Conservation (phyloP, 2,797 vertebrate genomes). For the Philypnodon macrostomus region DNA sequence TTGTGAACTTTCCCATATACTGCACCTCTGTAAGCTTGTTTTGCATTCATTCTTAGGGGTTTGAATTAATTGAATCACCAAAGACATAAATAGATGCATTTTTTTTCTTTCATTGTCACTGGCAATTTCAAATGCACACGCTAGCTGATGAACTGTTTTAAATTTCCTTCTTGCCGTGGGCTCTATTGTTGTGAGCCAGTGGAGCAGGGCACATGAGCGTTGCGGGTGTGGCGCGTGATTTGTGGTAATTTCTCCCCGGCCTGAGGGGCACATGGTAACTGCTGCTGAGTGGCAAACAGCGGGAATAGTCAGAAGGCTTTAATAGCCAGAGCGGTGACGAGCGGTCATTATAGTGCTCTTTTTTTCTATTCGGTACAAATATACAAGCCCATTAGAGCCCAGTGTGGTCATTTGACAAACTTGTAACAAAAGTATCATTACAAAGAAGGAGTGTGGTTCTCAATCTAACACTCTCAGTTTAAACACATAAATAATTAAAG, state of each 20-base stretch:
- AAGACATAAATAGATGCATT: slow-evolving; percentile 5
- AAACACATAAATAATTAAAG: slow-evolving; percentile 2
- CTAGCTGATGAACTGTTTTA: slow-evolving; percentile 9
- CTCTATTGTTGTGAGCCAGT: slow-evolving; percentile 12
- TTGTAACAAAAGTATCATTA: background rate
- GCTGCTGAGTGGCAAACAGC: slow-evolving; percentile 4
- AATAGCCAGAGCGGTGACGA: slow-evolving; percentile 4
- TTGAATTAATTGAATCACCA: slow-evolving; percentile 7
- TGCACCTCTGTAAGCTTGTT: background rate
- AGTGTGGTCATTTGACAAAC: background rate
- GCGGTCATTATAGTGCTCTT: slow-evolving; percentile 1
- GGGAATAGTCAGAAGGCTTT: slow-evolving; percentile 6
- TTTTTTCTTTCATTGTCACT: slow-evolving; percentile 5
- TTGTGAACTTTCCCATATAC: background rate
- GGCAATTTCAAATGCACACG: background rate
- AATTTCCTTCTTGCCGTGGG: slow-evolving; percentile 2
- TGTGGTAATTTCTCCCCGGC: slow-evolving; percentile 10
- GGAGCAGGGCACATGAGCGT: slow-evolving; percentile 5
- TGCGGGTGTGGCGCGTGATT: background rate
- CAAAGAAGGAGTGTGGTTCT: background rate
- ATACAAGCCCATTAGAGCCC: slow-evolving; percentile 1
- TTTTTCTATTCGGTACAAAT: slow-evolving; percentile 1
- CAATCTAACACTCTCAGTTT: background rate
- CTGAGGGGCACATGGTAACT: slow-evolving; percentile 6
- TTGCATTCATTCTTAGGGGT: background rate